A percentile compares a stretch with the other conserved stretches of the same genome.
Evolutionary conservation across 2,113 vertebrate species (phyloP).

Genomic region (Cyanoramphus novaezelandiae): DNA sequence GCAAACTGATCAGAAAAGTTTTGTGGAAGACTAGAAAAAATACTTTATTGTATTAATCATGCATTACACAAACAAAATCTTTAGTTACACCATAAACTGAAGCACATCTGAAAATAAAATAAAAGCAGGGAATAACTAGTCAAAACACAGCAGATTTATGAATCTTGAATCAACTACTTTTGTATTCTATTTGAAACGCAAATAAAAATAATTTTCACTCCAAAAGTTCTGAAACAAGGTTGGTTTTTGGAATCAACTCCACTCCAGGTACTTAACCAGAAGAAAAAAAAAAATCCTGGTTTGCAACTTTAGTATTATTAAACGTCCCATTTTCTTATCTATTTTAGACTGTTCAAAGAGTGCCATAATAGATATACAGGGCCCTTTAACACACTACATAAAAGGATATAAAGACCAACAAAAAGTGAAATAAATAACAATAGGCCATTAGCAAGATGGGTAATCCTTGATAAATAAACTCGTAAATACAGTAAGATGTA

Average conservation of each 20-base stretch:
- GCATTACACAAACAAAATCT: conserved; percentile 95
- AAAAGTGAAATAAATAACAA: conserved; percentile 91
- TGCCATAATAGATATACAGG: conserved; percentile 81
- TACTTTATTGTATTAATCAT: conserved; percentile 98
- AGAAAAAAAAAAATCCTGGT: conserved; percentile 57
- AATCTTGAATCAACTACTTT: conserved; percentile 80
- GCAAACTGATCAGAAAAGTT: conserved; percentile 92
- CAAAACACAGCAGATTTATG: conserved; percentile 81
- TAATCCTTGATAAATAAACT: conserved; percentile 90
- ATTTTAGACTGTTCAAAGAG: conserved; percentile 79
- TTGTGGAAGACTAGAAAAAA: conserved; percentile 99
- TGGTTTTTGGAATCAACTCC: conserved; percentile 71
- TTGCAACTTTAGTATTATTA: conserved; percentile 75
- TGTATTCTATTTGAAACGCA: conserved; percentile 74
- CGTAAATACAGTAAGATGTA: conserved; percentile 94
- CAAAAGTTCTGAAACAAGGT: conserved; percentile 74
- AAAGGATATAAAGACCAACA: conserved; percentile 86
- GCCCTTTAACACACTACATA: conserved; percentile 81
- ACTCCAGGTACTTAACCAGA: conserved; percentile 66
- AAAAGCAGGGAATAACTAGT: conserved; percentile 79
- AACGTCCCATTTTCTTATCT: conserved; percentile 77
- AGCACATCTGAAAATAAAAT: conserved; percentile 81
- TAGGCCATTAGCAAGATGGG: conserved; percentile 87
- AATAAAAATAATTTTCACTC: conserved; percentile 76
- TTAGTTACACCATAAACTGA: conserved; percentile 89